A percentile compares a stretch with the other conserved stretches of the same genome.
phyloP scores from a whole-genome alignment of 2,888 invertebrate genomes.

The Neoitamus cyanurus region DNA sequence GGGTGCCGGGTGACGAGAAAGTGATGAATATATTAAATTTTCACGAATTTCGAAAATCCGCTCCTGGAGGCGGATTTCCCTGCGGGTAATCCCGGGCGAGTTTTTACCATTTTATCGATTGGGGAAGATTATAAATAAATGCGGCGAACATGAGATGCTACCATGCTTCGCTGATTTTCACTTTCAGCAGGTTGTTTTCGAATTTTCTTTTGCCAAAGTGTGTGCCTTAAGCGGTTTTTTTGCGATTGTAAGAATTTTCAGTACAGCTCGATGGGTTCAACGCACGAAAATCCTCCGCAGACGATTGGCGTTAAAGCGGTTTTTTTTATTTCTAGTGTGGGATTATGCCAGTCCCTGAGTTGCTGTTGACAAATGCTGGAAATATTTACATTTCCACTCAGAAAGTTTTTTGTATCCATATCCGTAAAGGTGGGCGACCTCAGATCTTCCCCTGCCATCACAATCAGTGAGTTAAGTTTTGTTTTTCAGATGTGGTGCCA shows the following conservation, averaged over 20 bases:
- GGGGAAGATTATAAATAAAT: not conserved
- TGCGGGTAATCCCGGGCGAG: not conserved
- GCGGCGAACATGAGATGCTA: not conserved
- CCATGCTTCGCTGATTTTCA: not conserved
- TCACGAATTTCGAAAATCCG: not conserved
- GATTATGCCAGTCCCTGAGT: not conserved
- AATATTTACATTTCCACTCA: not conserved
- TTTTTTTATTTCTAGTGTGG: not conserved
- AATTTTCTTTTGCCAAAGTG: constrained; percentile 1
- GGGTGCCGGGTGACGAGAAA: not conserved
- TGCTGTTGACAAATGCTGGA: not conserved
- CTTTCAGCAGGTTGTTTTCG: not conserved
- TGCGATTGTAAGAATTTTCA: not conserved
- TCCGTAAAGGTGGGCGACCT: not conserved
- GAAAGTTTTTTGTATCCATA: not conserved
- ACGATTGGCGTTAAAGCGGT: not conserved
- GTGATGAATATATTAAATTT: constrained; percentile 24
- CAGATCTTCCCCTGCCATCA: not conserved
- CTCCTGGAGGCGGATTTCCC: not conserved
- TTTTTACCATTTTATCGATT: not conserved
- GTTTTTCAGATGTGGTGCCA: not conserved
- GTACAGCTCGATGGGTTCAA: not conserved
- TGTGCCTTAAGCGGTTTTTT: not conserved
- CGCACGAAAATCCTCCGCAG: not conserved
- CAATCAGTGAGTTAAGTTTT: not conserved